These are phyloP conservation scores for Cyclopterus lumpus DNA, from an alignment of 2,797 vertebrate genomes.

Conservation along the genomic window DNA sequence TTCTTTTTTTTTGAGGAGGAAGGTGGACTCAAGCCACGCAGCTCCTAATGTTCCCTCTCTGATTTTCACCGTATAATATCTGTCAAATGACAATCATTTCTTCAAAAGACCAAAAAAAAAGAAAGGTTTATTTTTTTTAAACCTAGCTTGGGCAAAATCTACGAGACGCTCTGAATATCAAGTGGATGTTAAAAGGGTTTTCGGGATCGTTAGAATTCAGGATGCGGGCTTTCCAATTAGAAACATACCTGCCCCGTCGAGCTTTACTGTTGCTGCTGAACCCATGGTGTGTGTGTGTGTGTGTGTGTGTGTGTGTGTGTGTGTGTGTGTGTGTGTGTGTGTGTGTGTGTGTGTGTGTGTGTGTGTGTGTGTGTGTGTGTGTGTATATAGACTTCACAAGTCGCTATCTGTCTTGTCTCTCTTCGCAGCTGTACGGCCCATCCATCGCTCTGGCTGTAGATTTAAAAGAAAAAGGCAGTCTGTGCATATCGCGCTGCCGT, in stretches of 20 bases:
- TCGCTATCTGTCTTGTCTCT: slow-evolving; percentile 32
- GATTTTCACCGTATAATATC: slow-evolving; percentile 56
- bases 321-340: slow-evolving; percentile 12
- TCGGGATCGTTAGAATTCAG: slow-evolving; percentile 67
- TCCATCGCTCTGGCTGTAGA: slow-evolving; percentile 17
- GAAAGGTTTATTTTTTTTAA: slow-evolving; percentile 29
- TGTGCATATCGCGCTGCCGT: slow-evolving; percentile 20
- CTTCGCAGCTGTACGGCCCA: slow-evolving; percentile 10
- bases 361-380: not conserved
- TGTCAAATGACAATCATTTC: slow-evolving; percentile 58
- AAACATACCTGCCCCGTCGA: slow-evolving; percentile 56
- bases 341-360: slow-evolving; percentile 19
- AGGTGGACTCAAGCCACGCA: slow-evolving; percentile 25
- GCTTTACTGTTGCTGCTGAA: slow-evolving; percentile 38
- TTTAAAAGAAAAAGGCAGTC: not conserved
- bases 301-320: slow-evolving; percentile 11
- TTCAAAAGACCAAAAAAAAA: slow-evolving; percentile 54
- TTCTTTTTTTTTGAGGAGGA: slow-evolving; percentile 7
- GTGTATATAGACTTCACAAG: slow-evolving; percentile 30
- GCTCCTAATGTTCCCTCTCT: slow-evolving; percentile 31
- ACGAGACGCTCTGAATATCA: slow-evolving; percentile 65
- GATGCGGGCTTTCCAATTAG: slow-evolving; percentile 65
- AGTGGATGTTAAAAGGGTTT: slow-evolving; percentile 69
- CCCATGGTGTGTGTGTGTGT: slow-evolving; percentile 51
- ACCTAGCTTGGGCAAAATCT: slow-evolving; percentile 52